These are phyloP conservation scores for Drosophila yakuba DNA, from an alignment of 1,140 invertebrate species.

Conservation along the genomic window DNA sequence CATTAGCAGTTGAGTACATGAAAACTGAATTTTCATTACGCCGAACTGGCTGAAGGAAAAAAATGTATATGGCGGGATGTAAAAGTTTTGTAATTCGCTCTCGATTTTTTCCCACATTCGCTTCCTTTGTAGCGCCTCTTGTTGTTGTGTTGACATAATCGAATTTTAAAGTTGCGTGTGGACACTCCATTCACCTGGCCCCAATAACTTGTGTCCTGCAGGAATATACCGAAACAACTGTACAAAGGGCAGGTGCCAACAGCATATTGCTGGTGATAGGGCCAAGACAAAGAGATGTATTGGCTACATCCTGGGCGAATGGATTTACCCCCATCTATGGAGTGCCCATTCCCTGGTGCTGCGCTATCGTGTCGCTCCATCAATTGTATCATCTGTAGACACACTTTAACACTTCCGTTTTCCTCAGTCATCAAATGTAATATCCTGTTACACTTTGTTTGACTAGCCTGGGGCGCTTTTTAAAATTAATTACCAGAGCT, in stretches of 20 bases:
- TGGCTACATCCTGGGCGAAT: constrained; percentile 1
- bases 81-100: constrained; percentile 67
- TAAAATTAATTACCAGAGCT: constrained; percentile 81
- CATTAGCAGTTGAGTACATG: constrained; percentile 82
- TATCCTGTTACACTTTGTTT: constrained; percentile 82
- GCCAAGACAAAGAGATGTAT: constrained; percentile 12
- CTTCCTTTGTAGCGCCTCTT: constrained; percentile 37
- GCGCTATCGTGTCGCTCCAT: constrained; percentile 44
- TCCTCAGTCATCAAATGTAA: constrained; percentile 78
- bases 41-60: constrained; percentile 29
- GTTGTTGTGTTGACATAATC: constrained; percentile 65
- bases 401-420: constrained; percentile 80
- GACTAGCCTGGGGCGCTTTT: constrained; percentile 76
- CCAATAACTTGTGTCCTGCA: neutral
- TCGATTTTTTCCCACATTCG: constrained; percentile 22
- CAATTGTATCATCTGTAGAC: constrained; percentile 67
- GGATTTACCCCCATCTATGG: neutral
- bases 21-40: constrained; percentile 82
- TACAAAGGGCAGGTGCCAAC: neutral
- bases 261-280: neutral
- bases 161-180: constrained; percentile 60
- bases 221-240: neutral
- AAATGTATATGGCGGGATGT: constrained; percentile 41
- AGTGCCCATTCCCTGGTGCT: constrained; percentile 14
- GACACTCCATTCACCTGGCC: constrained; percentile 62